Base-by-base conservation (phyloP, 2,797 vertebrate genomes). In the Anolis apletophallus region DNA sequence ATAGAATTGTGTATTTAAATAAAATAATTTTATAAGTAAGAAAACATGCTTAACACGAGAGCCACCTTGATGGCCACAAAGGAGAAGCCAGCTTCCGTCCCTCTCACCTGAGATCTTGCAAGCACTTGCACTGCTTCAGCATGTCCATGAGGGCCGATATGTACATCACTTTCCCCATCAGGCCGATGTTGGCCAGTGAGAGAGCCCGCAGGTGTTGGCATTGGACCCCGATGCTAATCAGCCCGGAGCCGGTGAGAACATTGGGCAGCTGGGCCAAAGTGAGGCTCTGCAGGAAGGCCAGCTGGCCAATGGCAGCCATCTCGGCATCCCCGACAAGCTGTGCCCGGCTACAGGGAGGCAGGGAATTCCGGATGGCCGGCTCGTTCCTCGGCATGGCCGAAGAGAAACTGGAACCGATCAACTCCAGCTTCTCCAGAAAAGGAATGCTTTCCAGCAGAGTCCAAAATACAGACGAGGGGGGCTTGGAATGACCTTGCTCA, bases 321-420 rank as follows among this genome's bases (percentile, higher is more conserved):
- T 99, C 98, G 0, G 96, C 89, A 40, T 99, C 99, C 1, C 98
- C 97, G 0, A 99, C 96, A 0, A 94, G 96, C 72, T 96, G 96
- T 0, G 98, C 98, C 94, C 97, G 98, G 34, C 95, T 93, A 26
- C 99, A 99, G 84, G 98, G 97, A 0, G 98, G 97, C 0, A 98
- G 96, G 0, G 97, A 97, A 94, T 99, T 98, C 74, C 98, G 97
- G 80, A 98, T 97, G 68, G 98, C 98, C 0, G 98, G 97, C 95
- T 99, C 98, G 0, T 99, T 98, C 52, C 98, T 97, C 0, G 99
- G 99, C 96, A 99, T 97, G n/a, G 96, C 97, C 0, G 99, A 99
- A 57, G 97, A 97, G 83, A 99, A 99, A 77, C 97, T 99, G 12
- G 98, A 98, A 13, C 98, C 98, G 0, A 98, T 98, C 79, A 99